Evolutionary conservation across 2,113 vertebrate species (phyloP).

Genomic region (Tachysurus vachellii): DNA sequence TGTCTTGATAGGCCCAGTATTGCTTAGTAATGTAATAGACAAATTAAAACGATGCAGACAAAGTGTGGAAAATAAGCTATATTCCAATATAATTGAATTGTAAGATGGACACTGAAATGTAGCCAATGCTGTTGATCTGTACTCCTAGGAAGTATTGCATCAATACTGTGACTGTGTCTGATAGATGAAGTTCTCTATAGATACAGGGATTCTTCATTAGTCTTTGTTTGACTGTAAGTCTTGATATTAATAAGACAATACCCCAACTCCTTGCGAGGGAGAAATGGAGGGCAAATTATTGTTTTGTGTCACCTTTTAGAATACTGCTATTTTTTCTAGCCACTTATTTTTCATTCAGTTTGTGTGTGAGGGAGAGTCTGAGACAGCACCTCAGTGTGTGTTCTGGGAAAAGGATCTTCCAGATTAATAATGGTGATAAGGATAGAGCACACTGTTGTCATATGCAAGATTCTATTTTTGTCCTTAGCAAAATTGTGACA

Average conservation of each 20-base stretch:
- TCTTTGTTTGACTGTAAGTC: not conserved
- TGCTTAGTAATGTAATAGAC: not conserved
- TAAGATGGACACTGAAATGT: slow-evolving; percentile 12
- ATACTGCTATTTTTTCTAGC: not conserved
- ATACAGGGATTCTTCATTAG: slow-evolving; percentile 37
- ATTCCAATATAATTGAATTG: slow-evolving; percentile 17
- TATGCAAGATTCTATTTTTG: slow-evolving; percentile 50
- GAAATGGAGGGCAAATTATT: slow-evolving; percentile 17
- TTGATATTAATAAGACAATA: slow-evolving; percentile 16
- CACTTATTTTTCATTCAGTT: slow-evolving; percentile 29
- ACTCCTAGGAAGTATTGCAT: slow-evolving; percentile 32
- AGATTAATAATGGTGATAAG: slow-evolving; percentile 51
- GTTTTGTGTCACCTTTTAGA: slow-evolving; percentile 23
- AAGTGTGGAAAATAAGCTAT: not conserved
- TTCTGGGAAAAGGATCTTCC: slow-evolving; percentile 37
- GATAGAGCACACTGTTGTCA: slow-evolving; percentile 41
- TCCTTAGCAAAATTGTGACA: slow-evolving; percentile 54
- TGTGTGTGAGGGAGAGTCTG: slow-evolving; percentile 33
- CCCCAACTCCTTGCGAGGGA: not conserved
- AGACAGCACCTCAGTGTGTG: slow-evolving; percentile 34
- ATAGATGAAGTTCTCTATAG: slow-evolving; percentile 26
- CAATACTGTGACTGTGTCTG: slow-evolving; percentile 30
- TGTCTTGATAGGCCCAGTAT: not conserved
- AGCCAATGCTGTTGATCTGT: slow-evolving; percentile 12
- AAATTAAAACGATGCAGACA: not conserved